Evolutionary conservation across 2,113 vertebrate genomes (phyloP).

Genomic region (Myiozetetes cayanensis): DNA sequence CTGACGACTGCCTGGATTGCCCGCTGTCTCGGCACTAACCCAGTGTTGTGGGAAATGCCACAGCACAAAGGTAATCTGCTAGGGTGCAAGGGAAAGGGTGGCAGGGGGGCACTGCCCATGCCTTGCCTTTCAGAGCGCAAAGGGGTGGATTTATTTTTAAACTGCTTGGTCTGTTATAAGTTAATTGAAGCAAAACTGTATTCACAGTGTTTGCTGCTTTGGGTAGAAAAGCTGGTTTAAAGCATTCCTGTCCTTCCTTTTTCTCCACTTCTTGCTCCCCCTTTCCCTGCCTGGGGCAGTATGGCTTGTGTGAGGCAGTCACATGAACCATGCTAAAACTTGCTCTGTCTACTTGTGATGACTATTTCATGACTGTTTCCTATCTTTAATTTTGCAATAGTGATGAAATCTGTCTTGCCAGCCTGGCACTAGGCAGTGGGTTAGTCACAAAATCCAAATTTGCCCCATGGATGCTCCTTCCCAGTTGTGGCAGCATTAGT

Average conservation of each 20-base stretch:
- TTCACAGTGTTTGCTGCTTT: background rate
- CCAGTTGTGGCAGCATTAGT: rapidly evolving
- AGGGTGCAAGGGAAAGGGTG: background rate
- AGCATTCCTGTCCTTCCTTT: background rate
- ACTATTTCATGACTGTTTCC: background rate
- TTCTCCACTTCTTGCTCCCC: background rate
- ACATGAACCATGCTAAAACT: background rate
- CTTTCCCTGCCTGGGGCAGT: background rate
- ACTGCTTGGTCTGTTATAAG: background rate
- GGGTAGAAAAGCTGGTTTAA: background rate
- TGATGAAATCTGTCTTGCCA: background rate
- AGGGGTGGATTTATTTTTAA: background rate
- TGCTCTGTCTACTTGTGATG: background rate
- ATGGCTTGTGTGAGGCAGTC: background rate
- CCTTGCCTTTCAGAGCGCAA: background rate
- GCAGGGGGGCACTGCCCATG: background rate
- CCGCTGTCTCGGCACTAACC: background rate
- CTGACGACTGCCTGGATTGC: background rate
- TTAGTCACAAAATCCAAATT: background rate
- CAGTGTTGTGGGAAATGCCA: background rate
- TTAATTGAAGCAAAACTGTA: background rate
- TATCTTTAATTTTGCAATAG: background rate
- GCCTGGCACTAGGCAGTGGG: background rate
- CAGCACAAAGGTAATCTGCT: background rate
- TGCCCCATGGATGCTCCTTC: background rate